Conservation (phyloP, 2,797 vertebrate genomes). For the Etheostoma perlongum region DNA sequence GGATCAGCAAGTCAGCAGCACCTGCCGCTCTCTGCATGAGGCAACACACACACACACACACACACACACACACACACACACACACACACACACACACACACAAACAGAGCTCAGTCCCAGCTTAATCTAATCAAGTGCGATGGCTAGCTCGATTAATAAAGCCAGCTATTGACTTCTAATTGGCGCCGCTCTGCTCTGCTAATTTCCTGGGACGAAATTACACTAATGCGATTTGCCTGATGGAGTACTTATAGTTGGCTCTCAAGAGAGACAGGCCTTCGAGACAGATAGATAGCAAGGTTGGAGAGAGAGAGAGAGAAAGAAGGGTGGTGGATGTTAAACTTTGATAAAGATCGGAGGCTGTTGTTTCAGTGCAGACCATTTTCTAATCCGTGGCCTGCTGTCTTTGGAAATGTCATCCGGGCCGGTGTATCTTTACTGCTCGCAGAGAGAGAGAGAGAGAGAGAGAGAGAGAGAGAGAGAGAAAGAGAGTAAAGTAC, state of each 20-base stretch:
- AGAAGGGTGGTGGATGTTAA: constrained; percentile 72
- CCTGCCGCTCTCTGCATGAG: constrained; percentile 70
- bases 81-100: constrained; percentile 59
- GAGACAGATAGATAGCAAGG: constrained; percentile 77
- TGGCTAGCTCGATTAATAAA: constrained; percentile 92
- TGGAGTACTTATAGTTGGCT: constrained; percentile 88
- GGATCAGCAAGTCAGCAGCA: constrained; percentile 87
- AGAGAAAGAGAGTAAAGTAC: constrained; percentile 13
- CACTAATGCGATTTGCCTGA: constrained; percentile 90
- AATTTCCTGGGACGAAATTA: constrained; percentile 91
- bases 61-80: constrained; percentile 22
- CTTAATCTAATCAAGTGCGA: constrained; percentile 90
- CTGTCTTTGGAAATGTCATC: constrained; percentile 84
- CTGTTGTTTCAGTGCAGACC: constrained; percentile 85
- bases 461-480: constrained; percentile 19
- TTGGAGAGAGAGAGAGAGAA: constrained; percentile 33
- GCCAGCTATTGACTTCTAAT: constrained; percentile 92
- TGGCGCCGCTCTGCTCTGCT: constrained; percentile 90
- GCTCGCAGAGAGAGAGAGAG: constrained; percentile 31
- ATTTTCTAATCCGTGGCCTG: constrained; percentile 87
- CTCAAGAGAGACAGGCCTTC: constrained; percentile 84
- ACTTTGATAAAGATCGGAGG: constrained; percentile 86
- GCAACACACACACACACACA: constrained; percentile 22
- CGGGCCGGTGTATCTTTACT: constrained; percentile 80
- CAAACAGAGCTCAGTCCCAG: constrained; percentile 69